These are phyloP conservation scores for Lytechinus variegatus DNA, from an alignment of 35 echinoderm and acorn worm genomes.

Conservation along the genomic window DNA sequence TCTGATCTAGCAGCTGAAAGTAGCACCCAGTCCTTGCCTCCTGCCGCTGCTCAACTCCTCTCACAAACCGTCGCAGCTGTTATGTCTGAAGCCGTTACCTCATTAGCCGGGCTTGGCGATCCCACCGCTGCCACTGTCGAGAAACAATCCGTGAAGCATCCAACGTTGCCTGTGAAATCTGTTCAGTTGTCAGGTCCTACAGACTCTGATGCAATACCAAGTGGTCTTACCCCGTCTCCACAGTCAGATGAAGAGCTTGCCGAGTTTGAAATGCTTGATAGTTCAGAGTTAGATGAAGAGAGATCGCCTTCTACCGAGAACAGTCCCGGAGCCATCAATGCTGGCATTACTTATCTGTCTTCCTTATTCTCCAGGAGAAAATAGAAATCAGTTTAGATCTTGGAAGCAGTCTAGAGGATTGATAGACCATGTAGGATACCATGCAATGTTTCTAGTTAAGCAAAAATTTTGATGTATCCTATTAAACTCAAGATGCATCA, in stretches of 20 bases:
- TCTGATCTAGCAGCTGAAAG: neutral
- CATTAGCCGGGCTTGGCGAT: constrained; percentile 23
- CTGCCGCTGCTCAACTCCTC: constrained; percentile 73
- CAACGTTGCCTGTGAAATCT: constrained; percentile 9
- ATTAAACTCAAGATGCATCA: no score
- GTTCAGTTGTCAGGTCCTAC: neutral
- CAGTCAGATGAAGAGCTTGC: constrained; percentile 72
- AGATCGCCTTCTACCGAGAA: constrained; percentile 45
- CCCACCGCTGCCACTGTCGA: constrained; percentile 5
- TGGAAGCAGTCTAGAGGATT: no score
- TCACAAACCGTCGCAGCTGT: constrained; percentile 84
- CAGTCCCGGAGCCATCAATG: constrained; percentile 58
- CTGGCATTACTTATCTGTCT: constrained; percentile 39
- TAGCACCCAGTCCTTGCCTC: constrained; percentile 39
- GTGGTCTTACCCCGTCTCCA: constrained; percentile 33
- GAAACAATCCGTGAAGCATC: constrained; percentile 5
- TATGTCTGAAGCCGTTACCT: constrained; percentile 57
- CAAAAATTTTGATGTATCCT: no score
- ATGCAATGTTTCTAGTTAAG: no score
- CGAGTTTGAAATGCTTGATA: constrained; percentile 91
- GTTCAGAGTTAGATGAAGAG: constrained; percentile 75
- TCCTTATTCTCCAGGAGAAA: constrained; percentile 45
- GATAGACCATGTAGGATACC: no score
- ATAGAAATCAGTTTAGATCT: neutral
- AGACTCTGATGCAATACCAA: neutral